Conservation (phyloP, 2,797 vertebrate genomes). For the Leptoclinus maculatus region DNA sequence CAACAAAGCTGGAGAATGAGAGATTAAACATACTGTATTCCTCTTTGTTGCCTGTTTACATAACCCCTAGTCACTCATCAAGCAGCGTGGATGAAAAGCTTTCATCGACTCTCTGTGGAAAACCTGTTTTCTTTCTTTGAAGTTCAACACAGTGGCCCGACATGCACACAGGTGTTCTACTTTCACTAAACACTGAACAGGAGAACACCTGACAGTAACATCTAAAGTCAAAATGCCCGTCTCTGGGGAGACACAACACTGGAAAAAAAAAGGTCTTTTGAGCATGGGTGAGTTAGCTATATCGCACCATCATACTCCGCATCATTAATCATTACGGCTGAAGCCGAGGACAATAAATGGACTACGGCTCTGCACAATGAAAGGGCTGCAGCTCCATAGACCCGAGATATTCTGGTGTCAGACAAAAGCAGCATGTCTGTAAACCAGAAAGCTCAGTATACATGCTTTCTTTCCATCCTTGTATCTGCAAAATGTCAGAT, state of each 20-base stretch:
- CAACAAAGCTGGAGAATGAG: slow-evolving; percentile 65
- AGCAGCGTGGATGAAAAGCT: slow-evolving; percentile 68
- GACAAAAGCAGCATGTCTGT: slow-evolving; percentile 40
- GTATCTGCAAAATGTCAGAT: slow-evolving; percentile 42
- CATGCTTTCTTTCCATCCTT: slow-evolving; percentile 13
- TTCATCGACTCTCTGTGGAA: slow-evolving; percentile 62
- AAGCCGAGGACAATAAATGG: slow-evolving; percentile 63
- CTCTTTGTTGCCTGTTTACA: slow-evolving; percentile 75
- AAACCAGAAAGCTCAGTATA: slow-evolving; percentile 22
- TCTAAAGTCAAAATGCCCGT: slow-evolving; percentile 14
- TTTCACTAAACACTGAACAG: slow-evolving; percentile 55
- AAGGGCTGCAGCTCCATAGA: slow-evolving; percentile 31
- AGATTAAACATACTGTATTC: slow-evolving; percentile 65
- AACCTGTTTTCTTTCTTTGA: slow-evolving; percentile 65
- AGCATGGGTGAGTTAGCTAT: slow-evolving; percentile 22
- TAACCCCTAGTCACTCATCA: slow-evolving; percentile 73
- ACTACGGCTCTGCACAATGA: slow-evolving; percentile 34
- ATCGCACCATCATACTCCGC: slow-evolving; percentile 33
- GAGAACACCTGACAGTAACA: slow-evolving; percentile 25
- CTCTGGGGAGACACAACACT: not conserved
- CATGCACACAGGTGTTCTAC: slow-evolving; percentile 68
- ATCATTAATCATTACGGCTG: slow-evolving; percentile 60
- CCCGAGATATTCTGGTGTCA: slow-evolving; percentile 31
- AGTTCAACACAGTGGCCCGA: slow-evolving; percentile 47
- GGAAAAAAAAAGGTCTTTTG: not conserved